A percentile compares a stretch with the other conserved stretches of the same genome.
These are phyloP conservation scores for Gymnosoma rotundatum DNA, from an alignment of 2,888 invertebrate species.

Conservation along the genomic window DNA sequence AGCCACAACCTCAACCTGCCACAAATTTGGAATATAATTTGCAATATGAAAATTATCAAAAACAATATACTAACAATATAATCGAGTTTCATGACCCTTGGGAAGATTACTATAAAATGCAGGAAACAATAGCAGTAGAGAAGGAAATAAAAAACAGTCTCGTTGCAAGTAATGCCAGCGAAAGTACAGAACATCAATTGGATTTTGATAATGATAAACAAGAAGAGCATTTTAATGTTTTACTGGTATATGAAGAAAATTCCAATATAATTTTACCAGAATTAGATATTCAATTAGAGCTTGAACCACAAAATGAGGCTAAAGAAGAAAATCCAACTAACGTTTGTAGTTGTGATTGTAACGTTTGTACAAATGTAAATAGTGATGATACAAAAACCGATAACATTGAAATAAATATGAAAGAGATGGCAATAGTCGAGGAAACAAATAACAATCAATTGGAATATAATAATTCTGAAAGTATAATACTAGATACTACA, in stretches of 20 bases:
- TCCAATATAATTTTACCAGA: neutral
- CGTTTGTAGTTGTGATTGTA: constrained; percentile 14
- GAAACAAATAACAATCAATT: neutral
- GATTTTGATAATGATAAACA: neutral
- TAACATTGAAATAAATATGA: constrained; percentile 10
- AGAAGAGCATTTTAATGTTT: constrained; percentile 9
- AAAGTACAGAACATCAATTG: constrained; percentile 3
- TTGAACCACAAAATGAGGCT: constrained; percentile 29
- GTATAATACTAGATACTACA: neutral
- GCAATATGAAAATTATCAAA: constrained; percentile 56
- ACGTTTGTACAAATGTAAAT: neutral
- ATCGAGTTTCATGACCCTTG: constrained; percentile 86
- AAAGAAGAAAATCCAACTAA: constrained; percentile 21
- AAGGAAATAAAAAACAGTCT: constrained; percentile 29
- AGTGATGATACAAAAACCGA: constrained; percentile 44
- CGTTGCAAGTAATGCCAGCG: constrained; percentile 3
- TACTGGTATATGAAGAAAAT: constrained; percentile 20
- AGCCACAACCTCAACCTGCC: constrained; percentile 4
- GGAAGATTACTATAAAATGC: constrained; percentile 86
- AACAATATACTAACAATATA: constrained; percentile 72
- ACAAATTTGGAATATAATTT: constrained; percentile 49
- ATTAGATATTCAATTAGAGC: constrained; percentile 1
- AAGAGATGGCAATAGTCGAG: neutral
- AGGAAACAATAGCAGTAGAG: constrained; percentile 71
- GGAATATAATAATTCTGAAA: neutral